These are phyloP conservation scores for Anguilla rostrata DNA, from an alignment of 2,113 vertebrate species.

Conservation along the genomic window DNA sequence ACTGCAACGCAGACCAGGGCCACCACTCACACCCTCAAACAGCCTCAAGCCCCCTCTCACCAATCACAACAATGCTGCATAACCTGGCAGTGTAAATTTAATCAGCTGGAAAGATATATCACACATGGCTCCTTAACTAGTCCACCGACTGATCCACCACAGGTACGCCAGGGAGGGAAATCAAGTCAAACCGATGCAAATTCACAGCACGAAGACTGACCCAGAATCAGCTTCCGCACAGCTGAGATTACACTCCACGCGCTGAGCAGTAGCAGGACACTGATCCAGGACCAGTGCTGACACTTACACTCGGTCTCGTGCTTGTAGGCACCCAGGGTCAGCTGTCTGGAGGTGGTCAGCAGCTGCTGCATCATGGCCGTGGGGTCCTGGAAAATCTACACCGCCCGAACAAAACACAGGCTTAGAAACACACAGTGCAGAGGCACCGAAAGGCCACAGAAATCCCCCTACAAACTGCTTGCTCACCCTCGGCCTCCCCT, in stretches of 20 bases:
- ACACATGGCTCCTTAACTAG: not conserved
- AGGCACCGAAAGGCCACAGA: too few species aligned
- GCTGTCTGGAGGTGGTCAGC: slow-evolving; percentile 91
- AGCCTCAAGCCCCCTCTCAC: too few species aligned
- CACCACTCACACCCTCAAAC: too few species aligned
- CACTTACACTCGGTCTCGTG: slow-evolving; percentile 97
- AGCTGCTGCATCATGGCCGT: slow-evolving; percentile 99
- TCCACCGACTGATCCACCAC: not conserved
- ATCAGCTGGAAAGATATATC: not conserved
- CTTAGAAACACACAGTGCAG: not conserved
- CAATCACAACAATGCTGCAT: not conserved
- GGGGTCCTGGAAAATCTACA: slow-evolving; percentile 96
- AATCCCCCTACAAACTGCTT: not conserved
- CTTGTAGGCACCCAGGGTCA: slow-evolving; percentile 94
- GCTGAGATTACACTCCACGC: not conserved
- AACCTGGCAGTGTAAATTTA: not conserved
- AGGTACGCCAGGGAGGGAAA: not conserved
- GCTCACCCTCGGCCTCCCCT: not conserved
- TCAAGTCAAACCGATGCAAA: not conserved
- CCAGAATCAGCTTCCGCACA: not conserved
- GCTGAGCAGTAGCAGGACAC: not conserved
- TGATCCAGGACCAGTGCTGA: not conserved
- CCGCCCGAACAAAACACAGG: not conserved
- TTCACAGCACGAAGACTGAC: not conserved
- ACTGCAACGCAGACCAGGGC: slow-evolving; percentile 63